These are phyloP conservation scores for Falco columbarius DNA, from an alignment of 2,797 vertebrate species.

Conservation along the genomic window DNA sequence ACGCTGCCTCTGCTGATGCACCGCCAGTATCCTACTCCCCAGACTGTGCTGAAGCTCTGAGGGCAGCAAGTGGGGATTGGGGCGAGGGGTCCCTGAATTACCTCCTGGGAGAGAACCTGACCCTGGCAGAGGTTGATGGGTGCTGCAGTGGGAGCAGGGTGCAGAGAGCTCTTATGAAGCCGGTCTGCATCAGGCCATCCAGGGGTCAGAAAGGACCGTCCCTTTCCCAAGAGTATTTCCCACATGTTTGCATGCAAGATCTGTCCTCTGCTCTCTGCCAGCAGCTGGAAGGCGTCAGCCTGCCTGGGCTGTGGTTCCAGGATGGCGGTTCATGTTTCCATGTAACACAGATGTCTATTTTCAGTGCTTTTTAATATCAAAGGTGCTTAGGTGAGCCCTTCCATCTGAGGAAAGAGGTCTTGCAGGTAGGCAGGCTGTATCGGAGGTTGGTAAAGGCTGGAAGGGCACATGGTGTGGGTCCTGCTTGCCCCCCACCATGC, in stretches of 20 bases:
- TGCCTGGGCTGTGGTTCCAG: neutral
- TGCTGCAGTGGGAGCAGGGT: neutral
- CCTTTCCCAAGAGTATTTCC: neutral
- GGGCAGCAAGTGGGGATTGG: neutral
- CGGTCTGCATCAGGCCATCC: neutral
- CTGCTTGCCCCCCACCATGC: rapidly evolving
- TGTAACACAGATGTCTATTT: rapidly evolving
- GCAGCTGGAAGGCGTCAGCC: neutral
- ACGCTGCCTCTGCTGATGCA: neutral
- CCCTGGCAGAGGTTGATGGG: neutral
- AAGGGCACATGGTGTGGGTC: rapidly evolving
- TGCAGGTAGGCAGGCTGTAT: neutral
- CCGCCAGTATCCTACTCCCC: neutral
- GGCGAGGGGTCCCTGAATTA: neutral
- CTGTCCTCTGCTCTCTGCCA: neutral
- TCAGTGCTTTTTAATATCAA: neutral
- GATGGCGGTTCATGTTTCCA: neutral
- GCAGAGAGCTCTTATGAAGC: neutral
- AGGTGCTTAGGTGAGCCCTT: neutral
- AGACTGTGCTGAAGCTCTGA: rapidly evolving
- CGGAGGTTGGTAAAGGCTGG: neutral
- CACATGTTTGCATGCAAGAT: rapidly evolving
- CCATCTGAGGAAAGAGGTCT: neutral
- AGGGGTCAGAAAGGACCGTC: neutral
- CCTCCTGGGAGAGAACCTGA: neutral